A percentile compares a stretch with the other conserved stretches of the same genome.
Conservation (phyloP, 2,888 invertebrate species). For the Suillia variegata region DNA sequence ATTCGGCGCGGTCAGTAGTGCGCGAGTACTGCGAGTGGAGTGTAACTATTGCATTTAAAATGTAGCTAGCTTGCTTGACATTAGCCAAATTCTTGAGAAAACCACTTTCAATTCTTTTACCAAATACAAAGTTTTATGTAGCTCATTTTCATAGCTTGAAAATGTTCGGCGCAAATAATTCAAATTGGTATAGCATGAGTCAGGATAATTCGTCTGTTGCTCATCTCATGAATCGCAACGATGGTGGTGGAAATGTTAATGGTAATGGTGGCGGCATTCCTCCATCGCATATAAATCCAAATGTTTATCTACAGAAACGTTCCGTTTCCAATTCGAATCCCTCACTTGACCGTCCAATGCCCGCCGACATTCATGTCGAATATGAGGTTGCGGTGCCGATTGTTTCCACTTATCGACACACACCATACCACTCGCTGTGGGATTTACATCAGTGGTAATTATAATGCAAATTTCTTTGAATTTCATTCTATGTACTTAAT, state of each 20-base stretch:
- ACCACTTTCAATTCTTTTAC: no score
- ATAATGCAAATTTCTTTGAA: constrained; percentile 14
- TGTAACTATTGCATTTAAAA: constrained; percentile 24
- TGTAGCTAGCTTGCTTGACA: no score
- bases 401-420: constrained; percentile 59
- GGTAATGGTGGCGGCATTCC: constrained; percentile 26
- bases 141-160: no score
- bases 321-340: constrained; percentile 58
- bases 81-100: no score
- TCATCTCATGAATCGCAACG: constrained; percentile 17
- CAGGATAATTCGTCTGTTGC: constrained; percentile 26
- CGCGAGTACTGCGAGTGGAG: constrained; percentile 31
- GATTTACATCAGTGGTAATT: constrained; percentile 61
- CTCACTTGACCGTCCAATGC: constrained; percentile 50
- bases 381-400: constrained; percentile 61
- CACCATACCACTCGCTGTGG: constrained; percentile 62
- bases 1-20: constrained; percentile 6
- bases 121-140: no score
- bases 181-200: constrained; percentile 55
- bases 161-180: constrained; percentile 56
- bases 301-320: constrained; percentile 51
- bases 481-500: background rate
- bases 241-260: constrained; percentile 6
- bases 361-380: constrained; percentile 57
- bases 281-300: constrained; percentile 15